Evolutionary conservation across 2,113 vertebrate genomes (phyloP).

Genomic region (Siphamia tubifer): DNA sequence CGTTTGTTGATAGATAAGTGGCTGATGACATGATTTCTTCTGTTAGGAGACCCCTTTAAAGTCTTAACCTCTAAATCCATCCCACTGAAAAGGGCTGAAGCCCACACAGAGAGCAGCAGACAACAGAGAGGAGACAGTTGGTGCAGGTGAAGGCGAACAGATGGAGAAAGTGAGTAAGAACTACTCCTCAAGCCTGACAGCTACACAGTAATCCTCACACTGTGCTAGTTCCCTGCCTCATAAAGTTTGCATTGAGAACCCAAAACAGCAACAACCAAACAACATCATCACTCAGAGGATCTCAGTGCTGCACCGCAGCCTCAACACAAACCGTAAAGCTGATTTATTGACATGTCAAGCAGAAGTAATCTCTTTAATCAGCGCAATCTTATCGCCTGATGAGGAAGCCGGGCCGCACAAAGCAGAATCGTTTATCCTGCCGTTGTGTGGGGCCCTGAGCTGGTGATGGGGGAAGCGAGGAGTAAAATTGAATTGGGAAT

Average conservation of each 20-base stretch:
- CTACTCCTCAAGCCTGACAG: not conserved
- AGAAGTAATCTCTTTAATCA: slow-evolving; percentile 72
- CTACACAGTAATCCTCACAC: not conserved
- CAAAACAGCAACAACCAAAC: slow-evolving; percentile 15
- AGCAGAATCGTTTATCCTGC: slow-evolving; percentile 46
- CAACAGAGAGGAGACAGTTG: not conserved
- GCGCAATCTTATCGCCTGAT: slow-evolving; percentile 50
- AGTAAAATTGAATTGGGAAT: slow-evolving; percentile 50
- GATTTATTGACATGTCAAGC: slow-evolving; percentile 62
- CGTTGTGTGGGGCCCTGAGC: slow-evolving; percentile 37
- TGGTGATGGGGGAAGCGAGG: slow-evolving; percentile 13
- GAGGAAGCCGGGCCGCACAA: slow-evolving; percentile 46
- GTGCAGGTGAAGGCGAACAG: not conserved
- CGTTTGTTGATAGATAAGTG: too few relatives aligned
- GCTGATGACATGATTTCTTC: too few relatives aligned
- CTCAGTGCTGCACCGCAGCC: slow-evolving; percentile 3
- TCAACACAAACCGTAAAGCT: slow-evolving; percentile 44
- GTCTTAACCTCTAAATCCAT: too few relatives aligned
- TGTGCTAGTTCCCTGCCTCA: not conserved
- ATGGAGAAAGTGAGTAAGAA: not conserved
- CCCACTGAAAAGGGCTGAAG: too few relatives aligned
- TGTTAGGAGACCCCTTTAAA: too few relatives aligned
- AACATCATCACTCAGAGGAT: slow-evolving; percentile 25
- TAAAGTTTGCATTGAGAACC: slow-evolving; percentile 10
- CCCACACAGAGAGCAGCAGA: too few relatives aligned